Evolutionary conservation across 2,113 vertebrate species (phyloP).

Genomic region (Dipodomys ordii): DNA sequence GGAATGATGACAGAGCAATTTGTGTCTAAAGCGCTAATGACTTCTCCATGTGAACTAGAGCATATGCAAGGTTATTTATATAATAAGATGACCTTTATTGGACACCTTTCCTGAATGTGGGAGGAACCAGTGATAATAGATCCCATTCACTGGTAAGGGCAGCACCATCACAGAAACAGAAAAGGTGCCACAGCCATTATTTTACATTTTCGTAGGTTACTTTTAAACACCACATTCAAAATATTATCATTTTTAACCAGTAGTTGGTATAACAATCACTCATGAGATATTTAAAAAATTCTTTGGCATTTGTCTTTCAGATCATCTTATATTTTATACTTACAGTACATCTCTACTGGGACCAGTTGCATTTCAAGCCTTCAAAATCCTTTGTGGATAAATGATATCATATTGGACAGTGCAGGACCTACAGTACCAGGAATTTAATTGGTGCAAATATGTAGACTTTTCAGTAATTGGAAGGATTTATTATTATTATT

Average conservation of each 20-base stretch:
- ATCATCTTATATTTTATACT: background rate
- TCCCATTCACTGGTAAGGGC: background rate
- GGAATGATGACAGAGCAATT: background rate
- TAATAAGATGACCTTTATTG: background rate
- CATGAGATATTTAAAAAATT: background rate
- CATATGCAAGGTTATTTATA: background rate
- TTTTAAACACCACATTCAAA: background rate
- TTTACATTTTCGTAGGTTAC: background rate
- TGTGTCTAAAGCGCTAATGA: background rate
- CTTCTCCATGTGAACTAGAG: background rate
- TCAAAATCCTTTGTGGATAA: background rate
- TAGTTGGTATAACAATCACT: background rate
- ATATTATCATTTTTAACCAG: background rate
- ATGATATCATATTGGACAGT: background rate
- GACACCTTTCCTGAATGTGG: background rate
- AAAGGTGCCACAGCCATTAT: background rate
- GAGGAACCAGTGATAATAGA: background rate
- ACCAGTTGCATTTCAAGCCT: background rate
- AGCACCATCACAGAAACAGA: background rate
- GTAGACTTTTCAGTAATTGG: no score
- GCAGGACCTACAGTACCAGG: background rate
- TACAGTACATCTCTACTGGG: background rate
- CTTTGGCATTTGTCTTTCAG: conserved; percentile 9
- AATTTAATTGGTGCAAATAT: background rate
- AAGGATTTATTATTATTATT: no score